Evolutionary conservation across 2,113 vertebrate species (phyloP).

Genomic region (Melanerpes aurifrons): DNA sequence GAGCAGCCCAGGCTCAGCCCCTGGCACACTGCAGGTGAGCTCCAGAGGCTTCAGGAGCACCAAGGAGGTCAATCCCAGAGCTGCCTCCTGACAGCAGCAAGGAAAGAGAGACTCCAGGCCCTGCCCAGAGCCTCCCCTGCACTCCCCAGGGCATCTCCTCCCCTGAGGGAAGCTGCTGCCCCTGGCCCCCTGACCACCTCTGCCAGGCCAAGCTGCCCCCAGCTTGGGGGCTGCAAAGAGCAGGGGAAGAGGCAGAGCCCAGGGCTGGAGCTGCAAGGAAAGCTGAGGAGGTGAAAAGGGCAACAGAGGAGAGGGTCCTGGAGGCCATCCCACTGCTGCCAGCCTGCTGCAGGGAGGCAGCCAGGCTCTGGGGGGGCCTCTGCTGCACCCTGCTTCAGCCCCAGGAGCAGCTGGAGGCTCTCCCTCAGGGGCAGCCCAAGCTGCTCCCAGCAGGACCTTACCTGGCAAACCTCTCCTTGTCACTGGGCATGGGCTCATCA

Average conservation of each 20-base stretch:
- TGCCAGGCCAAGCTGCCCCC: not conserved
- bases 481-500: conserved; percentile 86
- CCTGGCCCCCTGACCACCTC: not conserved
- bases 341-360: not conserved
- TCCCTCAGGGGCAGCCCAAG: not conserved
- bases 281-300: fast-evolving
- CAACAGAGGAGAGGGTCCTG: not conserved
- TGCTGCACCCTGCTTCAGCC: not conserved
- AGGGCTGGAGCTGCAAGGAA: not conserved
- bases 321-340: not conserved
- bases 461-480: conserved; percentile 97
- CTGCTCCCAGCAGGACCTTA: conserved; percentile 56
- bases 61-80: not conserved
- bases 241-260: not conserved
- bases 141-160: not conserved
- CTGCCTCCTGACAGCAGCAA: not conserved
- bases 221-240: not conserved
- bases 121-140: not conserved
- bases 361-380: not conserved
- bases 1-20: not conserved
- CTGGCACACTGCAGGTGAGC: not conserved
- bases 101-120: not conserved
- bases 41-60: not conserved
- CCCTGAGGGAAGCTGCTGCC: not conserved
- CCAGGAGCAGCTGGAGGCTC: fast-evolving